These are phyloP conservation scores for Anorthoa munda DNA, from an alignment of 2,888 invertebrate genomes.

Conservation along the genomic window DNA sequence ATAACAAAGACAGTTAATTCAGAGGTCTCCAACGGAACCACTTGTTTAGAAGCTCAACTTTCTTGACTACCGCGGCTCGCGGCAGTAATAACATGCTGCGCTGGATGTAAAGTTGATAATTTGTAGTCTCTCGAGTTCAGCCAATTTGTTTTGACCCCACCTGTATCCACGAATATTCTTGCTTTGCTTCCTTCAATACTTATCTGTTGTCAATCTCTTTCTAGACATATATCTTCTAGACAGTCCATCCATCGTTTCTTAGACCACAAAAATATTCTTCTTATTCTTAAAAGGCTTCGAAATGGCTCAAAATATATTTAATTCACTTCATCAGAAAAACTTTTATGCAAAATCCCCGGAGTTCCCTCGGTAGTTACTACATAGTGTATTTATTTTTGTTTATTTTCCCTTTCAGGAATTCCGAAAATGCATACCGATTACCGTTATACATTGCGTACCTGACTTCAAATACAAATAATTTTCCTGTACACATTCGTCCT, in stretches of 20 bases:
- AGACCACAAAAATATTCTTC: too few relatives aligned
- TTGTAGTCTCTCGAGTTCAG: neutral
- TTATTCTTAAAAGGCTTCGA: too few relatives aligned
- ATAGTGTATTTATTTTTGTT: neutral
- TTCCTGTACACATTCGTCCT: slow-evolving; percentile 43
- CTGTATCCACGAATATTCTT: slow-evolving; percentile 2
- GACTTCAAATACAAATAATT: slow-evolving; percentile 36
- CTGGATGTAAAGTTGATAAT: slow-evolving; percentile 26
- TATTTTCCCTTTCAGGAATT: slow-evolving; percentile 11
- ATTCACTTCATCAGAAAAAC: too few relatives aligned
- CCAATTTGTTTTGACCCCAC: neutral
- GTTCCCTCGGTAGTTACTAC: neutral
- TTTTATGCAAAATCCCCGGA: neutral
- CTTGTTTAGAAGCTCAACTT: neutral
- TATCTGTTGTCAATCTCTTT: too few relatives aligned
- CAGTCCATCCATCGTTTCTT: too few relatives aligned
- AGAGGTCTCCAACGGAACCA: neutral
- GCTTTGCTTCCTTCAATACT: too few relatives aligned
- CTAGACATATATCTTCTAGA: too few relatives aligned
- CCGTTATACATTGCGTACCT: slow-evolving; percentile 14
- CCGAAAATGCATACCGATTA: slow-evolving; percentile 1
- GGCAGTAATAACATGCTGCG: slow-evolving; percentile 6
- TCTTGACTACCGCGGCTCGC: neutral
- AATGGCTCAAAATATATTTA: too few relatives aligned
- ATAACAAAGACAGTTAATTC: neutral